A percentile compares a stretch with the other conserved stretches of the same genome.
Evolutionary conservation across 2,113 vertebrate genomes (phyloP).

Genomic region (Rhynchomys soricoides): DNA sequence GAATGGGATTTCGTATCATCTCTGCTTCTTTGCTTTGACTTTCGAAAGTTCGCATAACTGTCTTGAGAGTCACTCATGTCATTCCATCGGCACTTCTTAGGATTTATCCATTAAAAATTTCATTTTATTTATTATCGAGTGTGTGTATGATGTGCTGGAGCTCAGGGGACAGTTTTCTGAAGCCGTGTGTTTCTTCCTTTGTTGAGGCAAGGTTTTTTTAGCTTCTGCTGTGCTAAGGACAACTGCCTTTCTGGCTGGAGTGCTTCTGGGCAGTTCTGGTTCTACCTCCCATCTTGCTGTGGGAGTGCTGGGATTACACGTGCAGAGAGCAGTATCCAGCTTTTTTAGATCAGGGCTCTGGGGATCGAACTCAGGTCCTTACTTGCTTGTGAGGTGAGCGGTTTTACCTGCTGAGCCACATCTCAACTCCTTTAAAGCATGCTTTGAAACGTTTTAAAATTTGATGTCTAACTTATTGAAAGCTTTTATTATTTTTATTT

Average conservation of each 20-base stretch:
- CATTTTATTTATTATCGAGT: background rate
- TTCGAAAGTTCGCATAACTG: background rate
- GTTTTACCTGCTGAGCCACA: background rate
- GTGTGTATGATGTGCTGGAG: background rate
- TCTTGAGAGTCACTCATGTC: background rate
- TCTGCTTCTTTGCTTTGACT: background rate
- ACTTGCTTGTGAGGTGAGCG: background rate
- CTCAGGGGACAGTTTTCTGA: background rate
- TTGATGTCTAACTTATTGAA: background rate
- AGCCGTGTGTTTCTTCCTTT: no score
- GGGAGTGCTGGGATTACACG: background rate
- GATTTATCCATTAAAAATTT: background rate
- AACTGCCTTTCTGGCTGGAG: no score
- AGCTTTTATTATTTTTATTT: background rate
- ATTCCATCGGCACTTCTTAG: background rate
- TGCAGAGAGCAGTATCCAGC: background rate
- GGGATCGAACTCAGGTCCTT: background rate
- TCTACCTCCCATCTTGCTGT: background rate
- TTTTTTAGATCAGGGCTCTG: background rate
- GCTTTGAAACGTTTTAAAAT: no score
- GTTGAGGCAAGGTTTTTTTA: background rate
- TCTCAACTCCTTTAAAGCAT: background rate
- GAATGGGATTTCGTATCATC: background rate
- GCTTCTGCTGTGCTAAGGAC: background rate
- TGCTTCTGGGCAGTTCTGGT: background rate